Percentiles rank a stretch among this genome's conserved stretches.
phyloP scores from a whole-genome alignment of 53 echinoderm and acorn worm species.

The Glandiceps talaboti region DNA sequence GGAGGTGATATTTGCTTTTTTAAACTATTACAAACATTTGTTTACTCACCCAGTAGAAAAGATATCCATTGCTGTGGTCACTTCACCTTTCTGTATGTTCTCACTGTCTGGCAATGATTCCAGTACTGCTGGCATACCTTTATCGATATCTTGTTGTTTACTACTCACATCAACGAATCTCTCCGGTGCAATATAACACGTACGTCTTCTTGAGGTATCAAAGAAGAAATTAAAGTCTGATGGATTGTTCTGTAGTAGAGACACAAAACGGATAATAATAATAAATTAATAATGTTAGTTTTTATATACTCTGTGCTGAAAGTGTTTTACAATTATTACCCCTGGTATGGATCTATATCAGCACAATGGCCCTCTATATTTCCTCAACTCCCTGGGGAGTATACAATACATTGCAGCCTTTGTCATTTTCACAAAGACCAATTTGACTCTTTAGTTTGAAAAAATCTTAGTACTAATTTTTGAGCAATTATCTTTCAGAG shows the following conservation, averaged over 20 bases:
- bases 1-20: not conserved
- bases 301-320: too few species aligned
- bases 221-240: constrained; percentile 97
- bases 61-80: constrained; percentile 76
- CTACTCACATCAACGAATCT: constrained; percentile 70
- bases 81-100: constrained; percentile 55
- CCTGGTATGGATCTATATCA: too few species aligned
- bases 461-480: too few species aligned
- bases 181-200: constrained; percentile 96
- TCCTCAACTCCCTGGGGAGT: too few species aligned
- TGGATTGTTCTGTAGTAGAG: constrained; percentile 85
- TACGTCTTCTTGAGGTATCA: constrained; percentile 86
- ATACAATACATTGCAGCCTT: too few species aligned
- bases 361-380: too few species aligned
- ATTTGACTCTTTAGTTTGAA: too few species aligned
- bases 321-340: too few species aligned
- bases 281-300: too few species aligned
- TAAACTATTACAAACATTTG: not conserved
- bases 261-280: too few species aligned
- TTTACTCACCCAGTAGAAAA: constrained; percentile 77
- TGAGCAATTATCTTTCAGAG: too few species aligned
- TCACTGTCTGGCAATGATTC: constrained; percentile 51
- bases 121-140: constrained; percentile 24
- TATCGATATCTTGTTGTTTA: constrained; percentile 20
- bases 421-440: too few species aligned